These are phyloP conservation scores for Ophraella communa DNA, from an alignment of 2,888 invertebrate species.

Conservation along the genomic window DNA sequence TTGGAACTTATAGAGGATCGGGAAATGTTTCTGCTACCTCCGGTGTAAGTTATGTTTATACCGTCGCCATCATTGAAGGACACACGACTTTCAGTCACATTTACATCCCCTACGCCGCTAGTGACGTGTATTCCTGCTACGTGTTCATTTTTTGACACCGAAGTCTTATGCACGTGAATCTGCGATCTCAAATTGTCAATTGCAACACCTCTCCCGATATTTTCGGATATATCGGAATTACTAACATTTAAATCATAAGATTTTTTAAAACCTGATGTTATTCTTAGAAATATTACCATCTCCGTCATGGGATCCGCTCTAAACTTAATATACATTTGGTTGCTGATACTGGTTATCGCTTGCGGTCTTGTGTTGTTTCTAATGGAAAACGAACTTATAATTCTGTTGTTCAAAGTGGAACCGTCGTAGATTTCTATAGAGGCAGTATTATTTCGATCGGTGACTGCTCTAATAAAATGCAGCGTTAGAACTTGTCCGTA, in stretches of 20 bases:
- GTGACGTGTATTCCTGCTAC: conserved; percentile 90
- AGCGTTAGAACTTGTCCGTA: conserved; percentile 84
- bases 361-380: conserved; percentile 88
- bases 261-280: conserved; percentile 79
- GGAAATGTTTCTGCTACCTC: conserved; percentile 92
- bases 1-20: conserved; percentile 86
- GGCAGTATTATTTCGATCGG: conserved; percentile 77
- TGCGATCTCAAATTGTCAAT: conserved; percentile 89
- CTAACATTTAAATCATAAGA: conserved; percentile 88
- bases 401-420: conserved; percentile 70
- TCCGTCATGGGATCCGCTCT: conserved; percentile 75
- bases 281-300: conserved; percentile 77
- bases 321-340: conserved; percentile 82
- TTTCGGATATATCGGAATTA: conserved; percentile 83
- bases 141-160: conserved; percentile 86
- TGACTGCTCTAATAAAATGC: conserved; percentile 81
- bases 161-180: conserved; percentile 82
- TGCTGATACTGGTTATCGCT: conserved; percentile 81
- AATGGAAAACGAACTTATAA: conserved; percentile 75
- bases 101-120: conserved; percentile 92
- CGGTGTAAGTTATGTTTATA: conserved; percentile 93
- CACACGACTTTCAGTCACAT: conserved; percentile 88
- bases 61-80: conserved; percentile 94
- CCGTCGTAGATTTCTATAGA: conserved; percentile 82
- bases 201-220: conserved; percentile 94